These are phyloP conservation scores for Holcopasites calliopsidis DNA, from an alignment of 1,140 invertebrate species.

Conservation along the genomic window DNA sequence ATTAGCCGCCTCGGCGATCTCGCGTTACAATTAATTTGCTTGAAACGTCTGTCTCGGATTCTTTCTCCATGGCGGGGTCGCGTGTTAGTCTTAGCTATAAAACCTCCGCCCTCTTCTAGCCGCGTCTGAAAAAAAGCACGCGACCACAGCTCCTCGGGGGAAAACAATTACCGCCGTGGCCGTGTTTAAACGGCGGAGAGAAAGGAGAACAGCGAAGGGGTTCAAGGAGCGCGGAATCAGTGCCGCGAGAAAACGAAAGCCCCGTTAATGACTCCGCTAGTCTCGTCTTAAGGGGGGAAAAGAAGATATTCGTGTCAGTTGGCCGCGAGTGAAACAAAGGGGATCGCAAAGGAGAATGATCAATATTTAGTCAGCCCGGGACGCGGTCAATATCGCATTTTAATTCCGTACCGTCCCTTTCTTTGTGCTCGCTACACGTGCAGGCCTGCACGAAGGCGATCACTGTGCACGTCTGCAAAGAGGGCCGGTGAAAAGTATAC, in stretches of 20 bases:
- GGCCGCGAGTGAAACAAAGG: constrained; percentile 41
- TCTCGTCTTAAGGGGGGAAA: constrained; percentile 39
- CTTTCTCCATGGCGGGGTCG: background rate
- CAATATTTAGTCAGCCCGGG: constrained; percentile 42
- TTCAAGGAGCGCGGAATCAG: constrained; percentile 45
- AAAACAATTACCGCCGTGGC: constrained; percentile 29
- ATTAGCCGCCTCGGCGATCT: background rate
- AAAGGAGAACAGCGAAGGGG: constrained; percentile 19
- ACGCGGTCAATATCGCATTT: constrained; percentile 47
- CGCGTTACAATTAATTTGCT: constrained; percentile 24
- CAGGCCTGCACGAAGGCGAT: constrained; percentile 12
- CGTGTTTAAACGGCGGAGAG: constrained; percentile 19
- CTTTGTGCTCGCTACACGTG: background rate
- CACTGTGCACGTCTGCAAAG: background rate
- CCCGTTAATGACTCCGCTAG: constrained; percentile 28
- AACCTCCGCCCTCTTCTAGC: constrained; percentile 10
- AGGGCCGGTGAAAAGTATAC: background rate
- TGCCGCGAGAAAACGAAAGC: constrained; percentile 42
- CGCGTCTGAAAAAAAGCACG: constrained; percentile 27
- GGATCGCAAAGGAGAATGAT: constrained; percentile 47
- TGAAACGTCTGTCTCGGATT: background rate
- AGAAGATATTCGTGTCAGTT: constrained; percentile 50
- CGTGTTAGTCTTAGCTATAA: constrained; percentile 12
- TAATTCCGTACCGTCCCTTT: constrained; percentile 29
- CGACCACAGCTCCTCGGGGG: constrained; percentile 4